These are phyloP conservation scores for Ctenodactylus gundi DNA, from an alignment of 2,113 vertebrate genomes.

Conservation along the genomic window DNA sequence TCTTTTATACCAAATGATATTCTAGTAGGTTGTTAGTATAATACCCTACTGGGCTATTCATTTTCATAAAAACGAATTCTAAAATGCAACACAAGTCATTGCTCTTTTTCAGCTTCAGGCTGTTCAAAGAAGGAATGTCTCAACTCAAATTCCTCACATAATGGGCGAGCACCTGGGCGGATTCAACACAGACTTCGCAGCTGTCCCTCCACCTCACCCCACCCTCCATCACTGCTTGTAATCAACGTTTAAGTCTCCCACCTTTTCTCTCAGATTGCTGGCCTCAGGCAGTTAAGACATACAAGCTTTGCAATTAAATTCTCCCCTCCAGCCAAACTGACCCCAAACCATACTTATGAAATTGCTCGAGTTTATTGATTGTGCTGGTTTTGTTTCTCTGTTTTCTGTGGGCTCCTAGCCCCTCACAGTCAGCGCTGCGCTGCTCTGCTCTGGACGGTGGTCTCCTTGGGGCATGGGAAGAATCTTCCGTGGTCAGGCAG, in stretches of 20 bases:
- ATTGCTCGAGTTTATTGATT: slow-evolving; percentile 41
- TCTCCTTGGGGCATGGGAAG: neutral
- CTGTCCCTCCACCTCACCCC: neutral
- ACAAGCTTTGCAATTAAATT: slow-evolving; percentile 74
- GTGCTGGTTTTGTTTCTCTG: neutral
- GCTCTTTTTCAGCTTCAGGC: neutral
- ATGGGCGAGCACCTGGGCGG: neutral
- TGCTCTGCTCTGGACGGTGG: neutral
- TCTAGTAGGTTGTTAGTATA: neutral
- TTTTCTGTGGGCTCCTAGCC: neutral
- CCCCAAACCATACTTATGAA: slow-evolving; percentile 30
- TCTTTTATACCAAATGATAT: neutral
- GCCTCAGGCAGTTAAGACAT: slow-evolving; percentile 56
- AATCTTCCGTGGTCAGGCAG: neutral
- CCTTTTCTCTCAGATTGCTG: slow-evolving; percentile 12
- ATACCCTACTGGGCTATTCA: neutral
- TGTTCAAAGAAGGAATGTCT: neutral
- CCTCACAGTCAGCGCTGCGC: neutral
- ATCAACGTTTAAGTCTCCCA: neutral
- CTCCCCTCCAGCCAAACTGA: slow-evolving; percentile 66
- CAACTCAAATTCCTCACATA: neutral
- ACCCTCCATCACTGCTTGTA: neutral
- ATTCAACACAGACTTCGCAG: neutral
- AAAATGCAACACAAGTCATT: neutral
- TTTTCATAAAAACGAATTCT: slow-evolving; percentile 14